Evolutionary conservation across 1,140 invertebrate genomes (phyloP), one percentile per base, ranked within the genome.

Genomic region (Atta colombica): DNA sequence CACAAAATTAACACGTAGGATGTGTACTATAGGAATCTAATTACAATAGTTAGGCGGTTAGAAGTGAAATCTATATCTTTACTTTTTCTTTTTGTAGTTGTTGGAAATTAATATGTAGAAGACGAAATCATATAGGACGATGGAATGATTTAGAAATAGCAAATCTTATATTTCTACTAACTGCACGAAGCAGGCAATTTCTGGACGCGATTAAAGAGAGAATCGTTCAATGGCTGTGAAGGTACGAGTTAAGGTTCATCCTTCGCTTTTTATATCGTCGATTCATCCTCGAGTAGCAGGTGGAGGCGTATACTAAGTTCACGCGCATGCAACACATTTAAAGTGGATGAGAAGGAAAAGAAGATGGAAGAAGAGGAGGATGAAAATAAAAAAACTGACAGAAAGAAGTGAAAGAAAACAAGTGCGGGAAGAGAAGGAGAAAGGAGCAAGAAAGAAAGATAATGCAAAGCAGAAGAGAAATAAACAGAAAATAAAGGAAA

Each of bases 241-340:
- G 91, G 86, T 89, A 88, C 90, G 88, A 91, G 88, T 92, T 93
- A 90, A 90, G 84, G 84, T 92, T 93, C 90, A 92, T 89, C 89
- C 89, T 88, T 53, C 81, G 65, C 85, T 88, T 92, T 93, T 94
- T 93, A 93, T 21, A 35, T 89, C 90, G 90, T 88, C 89, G 89
- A 78, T 82, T 88, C 89, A 91, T 92, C 88, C 68, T 86, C 88
- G 87, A 88, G 89, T 90, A 92, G 90, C 93, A 94, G 93, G 93
- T 93, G 93, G 92, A 94, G 93, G 93, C 90, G 92, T 93, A 90
- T 87, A 88, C 81, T 88, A 87, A 86, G 81, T 89, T 89, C 87
- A 61, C 82, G 85, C 61, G 80, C 51, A 82, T 69, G 74, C 55
- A 60, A 80, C 61, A 80, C 68, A 77, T 77, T 80, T 53, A 49